Evolutionary conservation across 1,140 invertebrate genomes (phyloP), one percentile per base, ranked within the genome.

Genomic region (Musca vetustissima): DNA sequence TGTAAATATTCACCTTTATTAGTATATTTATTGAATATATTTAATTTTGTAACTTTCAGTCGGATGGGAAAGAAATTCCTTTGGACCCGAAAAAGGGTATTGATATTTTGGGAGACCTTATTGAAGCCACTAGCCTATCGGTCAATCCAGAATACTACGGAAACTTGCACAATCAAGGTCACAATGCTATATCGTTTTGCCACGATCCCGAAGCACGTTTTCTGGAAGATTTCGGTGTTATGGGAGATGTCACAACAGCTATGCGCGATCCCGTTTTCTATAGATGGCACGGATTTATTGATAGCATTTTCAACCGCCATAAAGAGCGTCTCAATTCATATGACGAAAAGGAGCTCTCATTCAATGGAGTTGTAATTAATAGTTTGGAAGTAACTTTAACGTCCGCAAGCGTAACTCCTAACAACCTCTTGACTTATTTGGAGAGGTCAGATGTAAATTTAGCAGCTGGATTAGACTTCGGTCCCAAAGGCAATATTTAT

Each of bases 211-310:
- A 86, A 14, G 77, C 84, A 49, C 81, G 85, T 8, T 87, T 88
- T 70, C 82, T 89, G 71, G 88, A 89, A 83, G 83, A 83, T 1
- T 88, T 87, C 69, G 82, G 87, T 52, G 86, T 90, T 0, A 89
- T 90, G 81, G 88, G 85, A 13, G 89, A 91, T 73, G 85, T 87
- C n/a, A 86, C 88, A 0, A 90, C 88, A 11, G 82, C 89, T 1
- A 89, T 91, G 88, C 83, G 89, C 52, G 90, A 91, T 79, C 90
- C 90, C 0, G 84, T 89, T 68, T 91, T 91, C 80, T 91, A 89
- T 78, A 85, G 89, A 69, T 89, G 88, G 88, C 90, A 91, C 73
- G 86, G 88, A 8, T 88, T 86, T 72, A 83, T 91, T 36, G 89
- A 91, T 71, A 81, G 85, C 53, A 76, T 89, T 11, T 91, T 90